These are phyloP conservation scores for Danio kyathit DNA, from an alignment of 2,797 vertebrate species.

Conservation along the genomic window DNA sequence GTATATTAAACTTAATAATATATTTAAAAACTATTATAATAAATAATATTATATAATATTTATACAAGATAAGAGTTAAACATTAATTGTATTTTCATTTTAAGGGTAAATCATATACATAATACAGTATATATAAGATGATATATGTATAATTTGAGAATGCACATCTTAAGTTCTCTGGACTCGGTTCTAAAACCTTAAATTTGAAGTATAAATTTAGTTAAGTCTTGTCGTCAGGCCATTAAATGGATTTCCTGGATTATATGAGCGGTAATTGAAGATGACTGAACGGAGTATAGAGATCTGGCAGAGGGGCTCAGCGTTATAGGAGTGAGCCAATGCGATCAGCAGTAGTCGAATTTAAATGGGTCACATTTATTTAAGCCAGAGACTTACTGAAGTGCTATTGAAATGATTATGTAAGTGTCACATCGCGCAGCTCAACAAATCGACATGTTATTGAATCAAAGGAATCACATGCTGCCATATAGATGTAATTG, in stretches of 20 bases:
- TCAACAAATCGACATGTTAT: not conserved
- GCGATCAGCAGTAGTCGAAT: slow-evolving; percentile 6
- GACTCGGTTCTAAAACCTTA: slow-evolving; percentile 19
- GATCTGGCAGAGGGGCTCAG: slow-evolving; percentile 7
- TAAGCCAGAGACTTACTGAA: slow-evolving; percentile 9
- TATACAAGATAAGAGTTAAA: too few relatives aligned
- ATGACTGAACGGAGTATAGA: slow-evolving; percentile 8
- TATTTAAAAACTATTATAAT: too few relatives aligned
- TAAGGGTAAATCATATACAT: not conserved
- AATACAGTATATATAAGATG: not conserved
- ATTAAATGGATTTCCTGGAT: slow-evolving; percentile 35
- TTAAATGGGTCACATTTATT: slow-evolving; percentile 32
- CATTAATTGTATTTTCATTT: too few relatives aligned
- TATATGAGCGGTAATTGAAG: slow-evolving; percentile 31
- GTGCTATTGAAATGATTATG: slow-evolving; percentile 12
- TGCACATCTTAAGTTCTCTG: not conserved
- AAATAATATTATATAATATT: too few relatives aligned
- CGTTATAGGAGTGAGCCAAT: slow-evolving; percentile 11
- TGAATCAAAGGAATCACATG: slow-evolving; percentile 9
- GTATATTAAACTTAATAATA: not conserved
- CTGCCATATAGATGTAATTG: too few relatives aligned
- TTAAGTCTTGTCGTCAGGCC: slow-evolving; percentile 3
- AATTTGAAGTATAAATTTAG: slow-evolving; percentile 14
- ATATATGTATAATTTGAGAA: not conserved
- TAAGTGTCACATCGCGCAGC: not conserved